Evolutionary conservation across 2,797 vertebrate genomes (phyloP), one percentile per base, ranked within the genome.

Genomic region (Moxostoma hubbsi): DNA sequence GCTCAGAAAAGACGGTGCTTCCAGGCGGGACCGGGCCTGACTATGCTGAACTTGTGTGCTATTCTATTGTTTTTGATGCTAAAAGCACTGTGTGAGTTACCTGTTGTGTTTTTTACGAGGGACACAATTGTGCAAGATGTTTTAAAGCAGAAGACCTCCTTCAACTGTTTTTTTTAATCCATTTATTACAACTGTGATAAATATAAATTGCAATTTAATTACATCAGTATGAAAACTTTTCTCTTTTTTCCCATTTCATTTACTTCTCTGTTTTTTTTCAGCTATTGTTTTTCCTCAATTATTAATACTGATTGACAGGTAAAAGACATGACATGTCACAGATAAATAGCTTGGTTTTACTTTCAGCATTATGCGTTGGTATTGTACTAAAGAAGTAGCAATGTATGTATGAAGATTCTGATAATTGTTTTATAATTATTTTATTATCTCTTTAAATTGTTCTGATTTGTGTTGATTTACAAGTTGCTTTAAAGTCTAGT

Each of bases 51-150:
- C 77, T 89, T 67, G 9, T 89, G 84, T 86, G 72, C 55, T 94
- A 90, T 84, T 89, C 92, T 81, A 93, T 94, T 12, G 90, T 94
- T 78, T 82, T 94, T 2, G 92, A 94, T 5, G 47, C 90, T 71
- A 94, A 92, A 88, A 91, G 89, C 46, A 89, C 86, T 0, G 92
- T 94, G 80, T 93, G 77, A 93, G 4, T n/a, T 2, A 4, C n/a
- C 47, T 5, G 55, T 66, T 75, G 15, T 16, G 5, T 43, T 68
- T 43, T 68, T 50, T 49, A 46, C 9, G 2, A 9, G 2, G 5
- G 5, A 13, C 24, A 5, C 4, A 58, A 36, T 36, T 36, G 36
- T 18, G 12, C 24, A 62, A 53, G 12, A 53, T 10, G 9, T 53
- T 53, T 12, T 53, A 53, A 10, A 13, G 51, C 36, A 36, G 36